Percentiles rank a stretch among this genome's conserved stretches.
Evolutionary conservation across 2,797 vertebrate genomes (phyloP).

Genomic region (Darevskia mixta): DNA sequence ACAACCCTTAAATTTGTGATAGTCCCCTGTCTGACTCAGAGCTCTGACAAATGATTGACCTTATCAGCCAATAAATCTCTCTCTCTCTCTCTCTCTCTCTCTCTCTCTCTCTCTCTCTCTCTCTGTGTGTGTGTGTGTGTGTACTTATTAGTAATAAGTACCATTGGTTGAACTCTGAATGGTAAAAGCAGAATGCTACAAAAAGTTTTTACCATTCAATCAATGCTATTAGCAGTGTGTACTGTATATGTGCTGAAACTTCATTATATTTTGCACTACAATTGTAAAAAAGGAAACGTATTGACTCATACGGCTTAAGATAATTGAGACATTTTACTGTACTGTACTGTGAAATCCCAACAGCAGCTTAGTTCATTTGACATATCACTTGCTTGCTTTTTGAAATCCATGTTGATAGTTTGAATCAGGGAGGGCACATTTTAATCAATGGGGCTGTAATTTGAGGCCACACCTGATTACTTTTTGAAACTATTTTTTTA

Average conservation of each 20-base stretch:
- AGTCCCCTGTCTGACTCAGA: background rate
- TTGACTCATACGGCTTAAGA: background rate
- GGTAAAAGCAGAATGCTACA: conserved; percentile 1
- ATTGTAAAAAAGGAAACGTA: conserved; percentile 6
- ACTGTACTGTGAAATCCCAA: conserved; percentile 7
- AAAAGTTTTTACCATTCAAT: conserved; percentile 24
- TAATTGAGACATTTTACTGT: conserved; percentile 29
- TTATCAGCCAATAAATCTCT: too few species aligned
- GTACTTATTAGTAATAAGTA: too few species aligned
- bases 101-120: too few species aligned
- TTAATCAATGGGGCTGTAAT: background rate
- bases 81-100: too few species aligned
- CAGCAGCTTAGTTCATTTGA: conserved; percentile 3
- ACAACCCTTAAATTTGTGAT: too few species aligned
- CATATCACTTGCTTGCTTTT: conserved; percentile 18
- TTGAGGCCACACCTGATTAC: background rate
- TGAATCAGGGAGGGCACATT: background rate
- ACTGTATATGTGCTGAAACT: background rate
- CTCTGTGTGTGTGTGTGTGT: too few species aligned
- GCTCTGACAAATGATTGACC: background rate
- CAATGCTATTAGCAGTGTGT: background rate
- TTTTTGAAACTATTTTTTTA: background rate
- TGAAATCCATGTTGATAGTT: background rate
- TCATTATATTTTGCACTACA: conserved; percentile 8
- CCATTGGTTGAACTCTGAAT: background rate